Evolutionary conservation across 1,140 invertebrate species (phyloP).

Genomic region (Drosophila trapezifrons): DNA sequence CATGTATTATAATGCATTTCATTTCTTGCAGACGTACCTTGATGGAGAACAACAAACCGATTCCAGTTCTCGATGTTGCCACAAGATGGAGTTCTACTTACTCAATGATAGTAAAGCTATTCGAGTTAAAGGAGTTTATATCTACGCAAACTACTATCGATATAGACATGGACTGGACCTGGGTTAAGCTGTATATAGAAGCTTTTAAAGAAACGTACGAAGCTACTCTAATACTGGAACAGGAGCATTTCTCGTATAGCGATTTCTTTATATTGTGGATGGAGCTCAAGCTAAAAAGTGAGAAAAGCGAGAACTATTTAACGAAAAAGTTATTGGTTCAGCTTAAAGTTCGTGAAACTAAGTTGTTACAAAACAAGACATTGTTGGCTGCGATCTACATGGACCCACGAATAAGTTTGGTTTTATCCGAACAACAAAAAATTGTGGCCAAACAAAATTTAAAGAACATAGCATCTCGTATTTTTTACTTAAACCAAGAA

Average conservation of each 20-base stretch:
- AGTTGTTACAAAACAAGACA: constrained; percentile 27
- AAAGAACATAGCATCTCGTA: no score
- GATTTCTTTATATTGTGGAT: constrained; percentile 22
- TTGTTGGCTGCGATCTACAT: constrained; percentile 22
- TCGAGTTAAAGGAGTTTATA: no score
- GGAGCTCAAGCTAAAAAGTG: constrained; percentile 25
- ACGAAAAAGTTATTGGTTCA: constrained; percentile 3
- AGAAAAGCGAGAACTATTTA: constrained; percentile 21
- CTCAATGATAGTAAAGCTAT: constrained; percentile 2
- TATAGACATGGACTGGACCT: constrained; percentile 14
- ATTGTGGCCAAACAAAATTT: no score
- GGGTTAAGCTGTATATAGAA: constrained; percentile 12
- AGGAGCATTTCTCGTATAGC: constrained; percentile 2
- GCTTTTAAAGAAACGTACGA: constrained; percentile 6
- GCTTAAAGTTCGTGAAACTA: constrained; percentile 16
- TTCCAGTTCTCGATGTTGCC: constrained; percentile 15
- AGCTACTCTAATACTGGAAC: constrained; percentile 12
- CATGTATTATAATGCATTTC: background rate
- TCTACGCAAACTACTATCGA: background rate
- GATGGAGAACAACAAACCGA: constrained; percentile 22
- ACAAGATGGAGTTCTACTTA: constrained; percentile 18
- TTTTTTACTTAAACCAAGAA: no score
- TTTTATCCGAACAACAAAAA: no score
- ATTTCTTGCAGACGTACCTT: constrained; percentile 22
- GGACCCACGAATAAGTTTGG: no score